Base-by-base conservation (phyloP, 1,140 invertebrate species). In the Kradibia gibbosae region DNA sequence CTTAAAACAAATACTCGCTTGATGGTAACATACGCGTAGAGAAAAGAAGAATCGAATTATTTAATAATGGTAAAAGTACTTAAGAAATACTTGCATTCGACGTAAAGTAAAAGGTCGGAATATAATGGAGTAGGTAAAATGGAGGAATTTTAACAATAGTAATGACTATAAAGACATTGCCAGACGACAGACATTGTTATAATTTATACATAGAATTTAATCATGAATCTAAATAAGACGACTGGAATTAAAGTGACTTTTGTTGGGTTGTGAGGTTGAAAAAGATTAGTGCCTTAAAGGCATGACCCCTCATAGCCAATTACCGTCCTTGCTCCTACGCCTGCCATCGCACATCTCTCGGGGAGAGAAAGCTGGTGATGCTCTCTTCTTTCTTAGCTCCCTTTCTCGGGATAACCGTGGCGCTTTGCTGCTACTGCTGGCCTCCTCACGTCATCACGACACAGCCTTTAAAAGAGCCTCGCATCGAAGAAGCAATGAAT, bases 401-500 rank as follows among this genome's bases (percentile, higher is more conserved):
- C 39, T 25, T 73, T 31, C 42, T 45, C 42, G 73, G n/a, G 34
- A 34, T 62, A 62, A 62, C 13, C 28, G 60, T 20, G 57, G 42
- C 13, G 42, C 7, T n/a, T n/a, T n/a, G n/a, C n/a, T n/a, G 42
- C 42, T 45, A 13, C 42, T 5, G 42, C 42, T 34, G 13, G 60
- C 45, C 76, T 45, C 62, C 39, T 78, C 3, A 31, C 5, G 13
- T 22, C 39, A 36, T 36, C 13, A 4, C 31, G 31, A 11, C 15
- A 28, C 25, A 60, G n/a, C 28, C 57, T 13, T 53, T 5, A 20
- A 11, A 20, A 65, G 60, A 45, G 60, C 31, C 28, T 1, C 39
- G 20, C 57, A 28, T 53, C 28, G 36, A 57, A 75, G 60, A 74
- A 78, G 25, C 80, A 75, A 82, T 82, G 80, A 82, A 72, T 82